A percentile compares a stretch with the other conserved stretches of the same genome.
These are phyloP conservation scores for Trachymyrmex cornetzi DNA, from an alignment of 1,140 invertebrate genomes.

Conservation along the genomic window DNA sequence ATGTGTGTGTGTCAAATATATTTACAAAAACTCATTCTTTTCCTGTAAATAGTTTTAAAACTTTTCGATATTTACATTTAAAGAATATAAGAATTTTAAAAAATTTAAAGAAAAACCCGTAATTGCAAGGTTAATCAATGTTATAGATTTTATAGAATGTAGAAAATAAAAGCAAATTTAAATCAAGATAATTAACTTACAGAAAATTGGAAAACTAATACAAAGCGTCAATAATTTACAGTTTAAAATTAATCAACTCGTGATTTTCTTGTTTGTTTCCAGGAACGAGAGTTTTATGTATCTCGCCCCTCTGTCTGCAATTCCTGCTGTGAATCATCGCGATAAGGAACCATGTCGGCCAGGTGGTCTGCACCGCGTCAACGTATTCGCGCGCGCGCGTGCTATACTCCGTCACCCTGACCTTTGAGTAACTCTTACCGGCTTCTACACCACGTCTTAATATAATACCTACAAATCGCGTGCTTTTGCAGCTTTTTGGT, in stretches of 20 bases:
- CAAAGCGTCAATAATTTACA: background rate
- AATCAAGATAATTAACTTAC: background rate
- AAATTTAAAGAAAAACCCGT: background rate
- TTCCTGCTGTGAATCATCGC: slow-evolving; percentile 31
- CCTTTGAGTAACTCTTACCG: slow-evolving; percentile 22
- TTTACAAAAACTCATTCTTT: background rate
- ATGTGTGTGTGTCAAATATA: too few species aligned
- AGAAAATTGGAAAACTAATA: background rate
- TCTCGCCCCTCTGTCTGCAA: background rate
- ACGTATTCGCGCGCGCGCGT: slow-evolving; percentile 1
- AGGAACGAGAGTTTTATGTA: background rate
- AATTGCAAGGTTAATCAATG: background rate
- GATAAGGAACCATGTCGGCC: slow-evolving; percentile 22
- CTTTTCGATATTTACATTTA: background rate
- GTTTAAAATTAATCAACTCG: background rate
- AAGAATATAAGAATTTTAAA: background rate
- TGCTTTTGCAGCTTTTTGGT: background rate
- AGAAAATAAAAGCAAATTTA: background rate
- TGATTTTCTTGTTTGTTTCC: slow-evolving; percentile 4
- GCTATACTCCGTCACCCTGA: slow-evolving; percentile 46
- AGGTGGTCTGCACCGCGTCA: background rate
- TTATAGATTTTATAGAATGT: too few species aligned
- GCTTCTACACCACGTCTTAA: background rate
- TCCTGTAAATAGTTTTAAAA: background rate
- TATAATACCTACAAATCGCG: background rate